Evolutionary conservation across 1,140 invertebrate genomes (phyloP).

Genomic region (Oryctes rhinoceros): DNA sequence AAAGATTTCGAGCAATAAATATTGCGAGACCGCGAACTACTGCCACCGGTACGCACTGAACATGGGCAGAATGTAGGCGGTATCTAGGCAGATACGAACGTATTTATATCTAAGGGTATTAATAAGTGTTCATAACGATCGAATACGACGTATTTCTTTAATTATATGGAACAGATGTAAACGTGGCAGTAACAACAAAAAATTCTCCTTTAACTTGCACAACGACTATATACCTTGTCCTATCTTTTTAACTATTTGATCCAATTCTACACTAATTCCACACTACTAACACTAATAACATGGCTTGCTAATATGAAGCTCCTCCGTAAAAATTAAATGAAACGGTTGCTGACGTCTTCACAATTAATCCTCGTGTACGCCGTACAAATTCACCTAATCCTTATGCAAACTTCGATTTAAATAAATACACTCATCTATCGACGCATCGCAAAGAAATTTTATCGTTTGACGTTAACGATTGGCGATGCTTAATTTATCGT

Average conservation of each 20-base stretch:
- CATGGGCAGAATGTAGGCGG: not conserved
- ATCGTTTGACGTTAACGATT: conserved; percentile 3
- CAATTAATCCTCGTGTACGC: no score
- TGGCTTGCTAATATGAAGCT: no score
- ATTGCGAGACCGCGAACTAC: not conserved
- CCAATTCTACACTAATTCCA: no score
- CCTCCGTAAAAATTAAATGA: no score
- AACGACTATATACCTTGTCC: no score
- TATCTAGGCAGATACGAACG: not conserved
- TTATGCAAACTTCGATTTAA: not conserved
- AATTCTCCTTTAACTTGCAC: no score
- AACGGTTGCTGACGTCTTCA: no score
- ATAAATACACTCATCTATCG: not conserved
- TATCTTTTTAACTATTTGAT: no score
- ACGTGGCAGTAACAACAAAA: no score
- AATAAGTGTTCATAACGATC: not conserved
- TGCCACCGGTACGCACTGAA: not conserved
- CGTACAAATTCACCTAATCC: not conserved
- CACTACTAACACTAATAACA: no score
- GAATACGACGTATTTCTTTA: not conserved
- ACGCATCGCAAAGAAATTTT: not conserved
- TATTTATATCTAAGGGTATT: not conserved
- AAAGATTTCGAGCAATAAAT: conserved; percentile 14
- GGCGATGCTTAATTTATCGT: conserved; percentile 1
- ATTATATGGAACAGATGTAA: no score